Percentiles rank a stretch among this genome's conserved stretches.
phyloP scores from a whole-genome alignment of 2,797 vertebrate genomes.

The Sciaenops ocellatus region DNA sequence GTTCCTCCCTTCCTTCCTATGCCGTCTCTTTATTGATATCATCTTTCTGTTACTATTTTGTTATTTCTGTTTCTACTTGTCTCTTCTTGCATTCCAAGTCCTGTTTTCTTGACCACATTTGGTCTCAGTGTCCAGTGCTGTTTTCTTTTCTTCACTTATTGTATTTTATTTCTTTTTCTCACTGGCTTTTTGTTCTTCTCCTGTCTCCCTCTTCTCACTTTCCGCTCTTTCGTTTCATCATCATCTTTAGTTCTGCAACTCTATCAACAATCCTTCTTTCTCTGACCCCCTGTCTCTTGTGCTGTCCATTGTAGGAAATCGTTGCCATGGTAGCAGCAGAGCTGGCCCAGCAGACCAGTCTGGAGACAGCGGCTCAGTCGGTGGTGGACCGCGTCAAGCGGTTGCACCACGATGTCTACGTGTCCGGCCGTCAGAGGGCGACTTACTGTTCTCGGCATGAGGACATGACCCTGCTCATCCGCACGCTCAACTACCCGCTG shows the following conservation, averaged over 20 bases:
- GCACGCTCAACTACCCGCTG: slow-evolving; percentile 92
- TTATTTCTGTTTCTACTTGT: background rate
- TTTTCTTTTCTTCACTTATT: background rate
- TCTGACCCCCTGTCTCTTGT: background rate
- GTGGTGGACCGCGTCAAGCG: slow-evolving; percentile 96
- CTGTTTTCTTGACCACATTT: background rate
- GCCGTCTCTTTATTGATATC: too few relatives aligned
- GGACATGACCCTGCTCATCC: slow-evolving; percentile 97
- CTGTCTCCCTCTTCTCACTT: background rate
- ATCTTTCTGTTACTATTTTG: too few relatives aligned
- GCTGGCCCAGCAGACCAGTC: slow-evolving; percentile 92
- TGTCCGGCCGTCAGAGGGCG: slow-evolving; percentile 92
- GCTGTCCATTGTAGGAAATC: slow-evolving; percentile 87
- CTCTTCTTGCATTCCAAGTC: background rate
- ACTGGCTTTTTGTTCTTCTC: background rate
- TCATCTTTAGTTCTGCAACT: background rate
- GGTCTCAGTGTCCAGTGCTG: background rate
- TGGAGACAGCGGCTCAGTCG: slow-evolving; percentile 94
- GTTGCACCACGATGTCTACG: slow-evolving; percentile 93
- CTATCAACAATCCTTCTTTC: background rate
- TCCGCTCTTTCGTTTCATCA: background rate
- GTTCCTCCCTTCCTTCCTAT: too few relatives aligned
- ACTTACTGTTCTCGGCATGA: slow-evolving; percentile 91
- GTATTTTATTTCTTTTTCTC: background rate
- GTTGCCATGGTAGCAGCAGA: slow-evolving; percentile 98